phyloP scores from a whole-genome alignment of 2,888 invertebrate genomes.

The Periphyllus acericola region DNA sequence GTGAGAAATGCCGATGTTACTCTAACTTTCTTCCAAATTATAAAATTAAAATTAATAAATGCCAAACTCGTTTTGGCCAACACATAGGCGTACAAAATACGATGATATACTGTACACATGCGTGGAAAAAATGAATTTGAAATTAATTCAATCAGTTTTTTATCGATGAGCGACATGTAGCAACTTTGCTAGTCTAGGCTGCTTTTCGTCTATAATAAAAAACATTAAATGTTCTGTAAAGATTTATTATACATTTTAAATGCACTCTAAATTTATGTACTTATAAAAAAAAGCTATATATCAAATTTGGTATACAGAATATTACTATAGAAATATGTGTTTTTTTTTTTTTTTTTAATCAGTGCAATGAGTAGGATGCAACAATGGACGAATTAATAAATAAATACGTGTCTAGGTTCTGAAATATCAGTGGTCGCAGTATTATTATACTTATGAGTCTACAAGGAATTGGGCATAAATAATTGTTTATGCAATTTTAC shows the following conservation, averaged over 20 bases:
- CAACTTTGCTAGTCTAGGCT: neutral
- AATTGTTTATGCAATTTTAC: constrained; percentile 30
- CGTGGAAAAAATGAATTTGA: constrained; percentile 2
- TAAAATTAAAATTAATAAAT: constrained; percentile 15
- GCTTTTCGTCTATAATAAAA: neutral
- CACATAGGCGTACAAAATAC: too few species aligned
- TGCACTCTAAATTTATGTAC: neutral
- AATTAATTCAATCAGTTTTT: neutral
- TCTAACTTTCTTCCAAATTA: neutral
- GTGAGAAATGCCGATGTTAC: neutral
- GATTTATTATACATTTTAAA: neutral
- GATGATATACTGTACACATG: neutral
- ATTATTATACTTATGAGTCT: neutral
- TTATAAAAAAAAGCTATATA: neutral
- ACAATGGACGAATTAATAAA: constrained; percentile 27
- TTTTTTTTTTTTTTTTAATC: neutral
- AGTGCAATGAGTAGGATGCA: constrained; percentile 25
- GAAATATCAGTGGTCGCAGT: neutral
- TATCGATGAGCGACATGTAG: neutral
- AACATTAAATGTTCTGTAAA: neutral
- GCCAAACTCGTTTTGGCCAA: neutral
- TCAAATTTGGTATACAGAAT: neutral
- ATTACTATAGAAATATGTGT: neutral
- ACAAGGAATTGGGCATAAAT: constrained; percentile 29
- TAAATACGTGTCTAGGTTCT: neutral